Percentiles rank a stretch among this genome's conserved stretches.
phyloP scores from a whole-genome alignment of 2,797 vertebrate genomes.

The Lepilemur ruficaudatus region DNA sequence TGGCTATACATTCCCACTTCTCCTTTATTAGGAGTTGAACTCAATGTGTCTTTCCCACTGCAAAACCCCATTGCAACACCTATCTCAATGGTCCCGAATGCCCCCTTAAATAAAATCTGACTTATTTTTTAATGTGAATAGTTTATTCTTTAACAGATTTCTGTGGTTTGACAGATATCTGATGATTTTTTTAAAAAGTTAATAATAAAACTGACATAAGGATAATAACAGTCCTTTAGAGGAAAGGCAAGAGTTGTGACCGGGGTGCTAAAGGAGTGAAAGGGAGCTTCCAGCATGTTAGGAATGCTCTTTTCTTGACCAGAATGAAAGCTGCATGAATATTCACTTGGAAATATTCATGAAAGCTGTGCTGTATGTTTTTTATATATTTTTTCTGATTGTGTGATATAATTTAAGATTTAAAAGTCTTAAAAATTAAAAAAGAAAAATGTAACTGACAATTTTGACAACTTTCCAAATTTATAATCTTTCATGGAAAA shows the following conservation, averaged over 20 bases:
- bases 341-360: neutral
- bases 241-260: neutral
- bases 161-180: neutral
- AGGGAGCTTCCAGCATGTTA: neutral
- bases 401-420: neutral
- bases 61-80: neutral
- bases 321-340: neutral
- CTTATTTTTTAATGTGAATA: neutral
- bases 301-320: neutral
- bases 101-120: neutral
- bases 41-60: neutral
- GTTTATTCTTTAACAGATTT: neutral
- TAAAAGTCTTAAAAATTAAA: neutral
- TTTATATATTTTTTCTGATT: neutral
- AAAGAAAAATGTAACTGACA: constrained; percentile 9
- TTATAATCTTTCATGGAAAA: neutral
- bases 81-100: neutral
- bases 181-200: neutral
- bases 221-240: neutral
- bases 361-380: neutral
- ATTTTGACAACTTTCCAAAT: neutral
- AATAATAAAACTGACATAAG: neutral
- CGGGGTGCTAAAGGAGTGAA: neutral
- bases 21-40: neutral
- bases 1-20: neutral